Percentiles rank a stretch among this genome's conserved stretches.
Evolutionary conservation across 2,113 vertebrate species (phyloP).

Genomic region (Cyprinodon variegatus): DNA sequence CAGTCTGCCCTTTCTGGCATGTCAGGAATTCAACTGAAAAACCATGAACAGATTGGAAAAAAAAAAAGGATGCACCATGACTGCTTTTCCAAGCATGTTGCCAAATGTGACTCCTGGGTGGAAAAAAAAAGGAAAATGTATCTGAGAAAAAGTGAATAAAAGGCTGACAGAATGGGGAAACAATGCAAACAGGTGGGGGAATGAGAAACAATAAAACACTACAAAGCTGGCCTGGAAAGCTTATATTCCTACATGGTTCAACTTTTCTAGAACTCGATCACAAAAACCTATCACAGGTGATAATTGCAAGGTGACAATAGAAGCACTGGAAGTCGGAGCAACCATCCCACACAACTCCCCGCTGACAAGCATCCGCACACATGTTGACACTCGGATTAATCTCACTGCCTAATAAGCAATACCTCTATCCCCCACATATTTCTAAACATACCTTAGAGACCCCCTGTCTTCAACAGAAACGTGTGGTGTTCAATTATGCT

Average conservation of each 20-base stretch:
- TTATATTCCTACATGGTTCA: background rate
- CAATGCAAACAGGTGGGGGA: background rate
- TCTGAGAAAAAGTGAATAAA: slow-evolving; percentile 13
- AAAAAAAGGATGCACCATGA: slow-evolving; percentile 45
- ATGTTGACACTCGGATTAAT: slow-evolving; percentile 61
- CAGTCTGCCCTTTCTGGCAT: slow-evolving; percentile 81
- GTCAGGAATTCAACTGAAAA: slow-evolving; percentile 70
- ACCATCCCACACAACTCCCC: slow-evolving; percentile 49
- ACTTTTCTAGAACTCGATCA: slow-evolving; percentile 30
- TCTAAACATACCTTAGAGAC: slow-evolving; percentile 62
- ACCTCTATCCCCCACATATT: slow-evolving; percentile 57
- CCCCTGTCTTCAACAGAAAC: slow-evolving; percentile 27
- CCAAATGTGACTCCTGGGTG: slow-evolving; percentile 23
- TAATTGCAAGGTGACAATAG: slow-evolving; percentile 61
- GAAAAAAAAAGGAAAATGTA: slow-evolving; percentile 17
- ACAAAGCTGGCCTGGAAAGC: background rate
- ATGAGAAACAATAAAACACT: background rate
- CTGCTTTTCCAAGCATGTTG: slow-evolving; percentile 37
- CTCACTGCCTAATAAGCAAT: slow-evolving; percentile 60
- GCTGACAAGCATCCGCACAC: slow-evolving; percentile 46
- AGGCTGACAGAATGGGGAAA: background rate
- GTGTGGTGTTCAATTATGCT: slow-evolving; percentile 50
- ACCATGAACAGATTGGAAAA: slow-evolving; percentile 38
- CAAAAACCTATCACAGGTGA: slow-evolving; percentile 43
- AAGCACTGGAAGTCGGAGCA: slow-evolving; percentile 19